Evolutionary conservation across 2,888 invertebrate species (phyloP).

Genomic region (Pammene aurita): DNA sequence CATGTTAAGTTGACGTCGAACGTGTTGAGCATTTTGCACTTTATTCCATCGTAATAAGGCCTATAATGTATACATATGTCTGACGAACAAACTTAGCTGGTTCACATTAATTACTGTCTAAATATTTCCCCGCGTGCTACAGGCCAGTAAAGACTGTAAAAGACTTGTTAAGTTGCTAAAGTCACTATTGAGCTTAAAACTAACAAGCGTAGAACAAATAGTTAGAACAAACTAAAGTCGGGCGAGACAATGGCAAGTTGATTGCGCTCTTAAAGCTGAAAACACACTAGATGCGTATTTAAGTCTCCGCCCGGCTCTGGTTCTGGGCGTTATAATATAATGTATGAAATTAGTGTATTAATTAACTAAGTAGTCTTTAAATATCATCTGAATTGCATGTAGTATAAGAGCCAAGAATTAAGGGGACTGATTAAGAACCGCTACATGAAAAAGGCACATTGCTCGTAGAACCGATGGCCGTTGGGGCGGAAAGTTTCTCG

Average conservation of each 20-base stretch:
- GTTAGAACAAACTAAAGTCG: constrained; percentile 5
- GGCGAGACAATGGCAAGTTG: constrained; percentile 19
- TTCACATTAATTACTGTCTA: constrained; percentile 26
- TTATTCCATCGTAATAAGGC: neutral
- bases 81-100: neutral
- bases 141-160: constrained; percentile 21
- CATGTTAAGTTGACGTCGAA: constrained; percentile 1
- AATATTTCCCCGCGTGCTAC: constrained; percentile 23
- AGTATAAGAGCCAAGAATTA: too few relatives aligned
- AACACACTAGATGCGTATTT: neutral
- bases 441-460: too few relatives aligned
- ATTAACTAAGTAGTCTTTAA: too few relatives aligned
- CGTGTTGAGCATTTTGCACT: neutral
- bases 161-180: constrained; percentile 19
- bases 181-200: constrained; percentile 17
- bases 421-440: too few relatives aligned
- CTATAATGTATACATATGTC: neutral
- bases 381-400: too few relatives aligned
- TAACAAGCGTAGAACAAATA: constrained; percentile 19
- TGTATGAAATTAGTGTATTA: too few relatives aligned
- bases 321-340: too few relatives aligned
- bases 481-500: too few relatives aligned
- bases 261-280: constrained; percentile 9
- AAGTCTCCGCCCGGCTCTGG: too few relatives aligned
- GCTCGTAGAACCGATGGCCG: too few relatives aligned